Evolutionary conservation across 2,888 invertebrate species (phyloP), one percentile per base, ranked within the genome.

Genomic region (Thereva unica): DNA sequence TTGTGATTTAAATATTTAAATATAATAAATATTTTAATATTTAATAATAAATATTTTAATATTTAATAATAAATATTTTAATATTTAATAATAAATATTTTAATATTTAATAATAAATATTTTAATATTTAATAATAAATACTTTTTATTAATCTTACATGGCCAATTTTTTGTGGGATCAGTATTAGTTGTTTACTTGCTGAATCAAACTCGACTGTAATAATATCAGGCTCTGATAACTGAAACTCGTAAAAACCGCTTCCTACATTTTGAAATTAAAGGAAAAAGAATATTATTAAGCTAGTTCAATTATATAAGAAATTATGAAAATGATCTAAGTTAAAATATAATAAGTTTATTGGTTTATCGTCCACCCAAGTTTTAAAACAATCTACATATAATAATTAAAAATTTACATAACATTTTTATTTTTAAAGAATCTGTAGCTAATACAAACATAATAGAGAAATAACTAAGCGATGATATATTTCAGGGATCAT

Each of bases 221-320:
- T 72, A 35, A 81, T 75, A 10, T 75, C 77, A 8, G 66, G 67
- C 41, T 81, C 80, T 1, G 77, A 77, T 4, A 80, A 69, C 55
- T 78, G 76, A 47, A 81, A 73, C 42, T 81, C 78, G 68, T 80
- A 78, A 69, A 73, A 77, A 5, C 81, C 81, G 70, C 81, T 81
- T 35, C 72, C 71, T 71, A 50, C 37, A 56, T 45, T 34, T 12
- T 35, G 47, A 61, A 12, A 40, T 38, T 8, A 49, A 6, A 45
- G 5, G 45, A 57, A 23, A 23, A 23, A 23, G n/a, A 23, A 2
- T 23, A 23, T 23, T 23, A 23, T 23, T 23, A 23, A 23, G 2
- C 23, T 23, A 23, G 23, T 23, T 23, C 23, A 23, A 23, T 23
- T 23, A 23, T 23, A 23, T 23, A 23, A 23, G 23, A 23, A 23